phyloP scores from a whole-genome alignment of 2,888 invertebrate species.

The Empis livida region DNA sequence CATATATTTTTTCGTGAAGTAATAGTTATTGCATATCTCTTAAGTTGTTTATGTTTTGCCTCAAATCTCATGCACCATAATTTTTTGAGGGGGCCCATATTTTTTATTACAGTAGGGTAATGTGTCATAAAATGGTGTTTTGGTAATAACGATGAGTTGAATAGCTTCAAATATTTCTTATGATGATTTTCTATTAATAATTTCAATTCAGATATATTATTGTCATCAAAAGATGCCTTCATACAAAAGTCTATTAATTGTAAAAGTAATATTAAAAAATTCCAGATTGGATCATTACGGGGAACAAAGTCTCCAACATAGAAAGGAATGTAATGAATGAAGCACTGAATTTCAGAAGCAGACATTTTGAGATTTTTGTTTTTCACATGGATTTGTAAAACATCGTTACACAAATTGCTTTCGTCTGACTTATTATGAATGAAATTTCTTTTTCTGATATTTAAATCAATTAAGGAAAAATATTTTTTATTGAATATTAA shows the following conservation, averaged over 20 bases:
- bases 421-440: neutral
- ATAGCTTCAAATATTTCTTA: constrained; percentile 7
- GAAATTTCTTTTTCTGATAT: constrained; percentile 4
- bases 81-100: constrained; percentile 13
- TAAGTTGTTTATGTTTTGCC: too few relatives aligned
- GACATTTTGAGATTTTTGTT: constrained; percentile 11
- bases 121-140: constrained; percentile 15
- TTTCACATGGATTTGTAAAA: constrained; percentile 5
- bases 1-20: constrained; percentile 12
- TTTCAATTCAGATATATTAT: constrained; percentile 3
- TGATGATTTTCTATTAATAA: constrained; percentile 9
- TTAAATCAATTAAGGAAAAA: constrained; percentile 3
- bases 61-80: constrained; percentile 11
- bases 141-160: constrained; percentile 10
- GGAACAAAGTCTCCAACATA: constrained; percentile 9
- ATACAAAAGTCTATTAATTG: constrained; percentile 1
- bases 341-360: constrained; percentile 9
- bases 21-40: too few relatives aligned
- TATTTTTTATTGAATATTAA: constrained; percentile 8
- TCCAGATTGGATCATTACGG: constrained; percentile 5
- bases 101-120: constrained; percentile 12
- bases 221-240: constrained; percentile 4
- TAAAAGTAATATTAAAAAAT: constrained; percentile 2
- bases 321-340: constrained; percentile 8
- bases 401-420: constrained; percentile 1